Conservation (phyloP, 2,888 invertebrate species). For the Colostygia pectinataria region DNA sequence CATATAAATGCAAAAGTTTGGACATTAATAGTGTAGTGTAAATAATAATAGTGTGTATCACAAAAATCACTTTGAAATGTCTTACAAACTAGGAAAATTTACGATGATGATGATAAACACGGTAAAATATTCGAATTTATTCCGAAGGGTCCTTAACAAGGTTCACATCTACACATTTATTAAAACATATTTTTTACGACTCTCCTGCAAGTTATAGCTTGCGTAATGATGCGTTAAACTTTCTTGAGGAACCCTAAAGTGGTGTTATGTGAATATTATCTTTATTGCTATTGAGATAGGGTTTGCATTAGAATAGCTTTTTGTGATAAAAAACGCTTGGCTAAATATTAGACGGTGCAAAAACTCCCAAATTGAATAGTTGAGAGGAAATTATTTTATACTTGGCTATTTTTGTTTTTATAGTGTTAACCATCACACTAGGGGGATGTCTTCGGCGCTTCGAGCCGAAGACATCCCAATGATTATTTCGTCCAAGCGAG, state of each 20-base stretch:
- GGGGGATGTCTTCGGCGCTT: no score
- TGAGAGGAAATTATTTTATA: background rate
- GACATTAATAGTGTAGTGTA: no score
- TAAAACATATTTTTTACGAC: slow-evolving; percentile 45
- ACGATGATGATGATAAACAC: no score
- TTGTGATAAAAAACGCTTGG: slow-evolving; percentile 1
- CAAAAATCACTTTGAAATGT: no score
- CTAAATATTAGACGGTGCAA: slow-evolving; percentile 9
- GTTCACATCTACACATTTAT: slow-evolving; percentile 17
- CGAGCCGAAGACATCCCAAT: no score
- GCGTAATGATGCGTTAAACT: slow-evolving; percentile 55
- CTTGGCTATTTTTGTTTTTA: no score
- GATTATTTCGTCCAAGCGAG: no score
- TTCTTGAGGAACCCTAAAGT: slow-evolving; percentile 42
- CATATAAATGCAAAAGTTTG: no score
- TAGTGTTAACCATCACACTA: no score
- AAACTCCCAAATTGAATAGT: slow-evolving; percentile 14
- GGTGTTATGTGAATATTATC: slow-evolving; percentile 37
- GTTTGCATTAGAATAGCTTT: slow-evolving; percentile 1
- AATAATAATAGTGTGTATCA: no score
- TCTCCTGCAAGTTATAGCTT: slow-evolving; percentile 56
- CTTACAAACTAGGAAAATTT: no score
- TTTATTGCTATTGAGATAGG: slow-evolving; percentile 37
- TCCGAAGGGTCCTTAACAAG: background rate
- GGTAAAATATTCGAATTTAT: no score